Evolutionary conservation across 2,888 invertebrate species (phyloP).

Genomic region (Cactoblastis cactorum): DNA sequence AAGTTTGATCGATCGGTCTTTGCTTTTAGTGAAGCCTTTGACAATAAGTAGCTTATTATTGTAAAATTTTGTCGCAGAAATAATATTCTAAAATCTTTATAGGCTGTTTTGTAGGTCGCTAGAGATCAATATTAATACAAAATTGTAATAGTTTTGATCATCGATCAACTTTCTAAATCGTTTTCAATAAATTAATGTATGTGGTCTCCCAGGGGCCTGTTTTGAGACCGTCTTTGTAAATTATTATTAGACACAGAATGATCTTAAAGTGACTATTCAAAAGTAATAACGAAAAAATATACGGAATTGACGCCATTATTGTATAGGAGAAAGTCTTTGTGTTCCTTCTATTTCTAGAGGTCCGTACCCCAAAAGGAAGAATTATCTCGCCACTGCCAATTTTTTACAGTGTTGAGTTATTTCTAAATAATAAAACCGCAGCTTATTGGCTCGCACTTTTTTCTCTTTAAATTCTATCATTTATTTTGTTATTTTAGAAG

Average conservation of each 20-base stretch:
- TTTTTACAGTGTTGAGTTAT: no score
- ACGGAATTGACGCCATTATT: no score
- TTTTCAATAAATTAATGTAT: not conserved
- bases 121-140: not conserved
- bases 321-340: no score
- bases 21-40: not conserved
- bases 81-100: not conserved
- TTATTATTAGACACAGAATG: not conserved
- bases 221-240: slow-evolving; percentile 8
- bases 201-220: slow-evolving; percentile 4
- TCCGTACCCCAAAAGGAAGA: no score
- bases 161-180: slow-evolving; percentile 5
- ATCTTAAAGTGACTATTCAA: no score
- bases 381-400: no score
- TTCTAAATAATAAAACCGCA: no score
- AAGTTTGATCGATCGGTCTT: slow-evolving; percentile 2
- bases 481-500: no score
- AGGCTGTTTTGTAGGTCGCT: not conserved
- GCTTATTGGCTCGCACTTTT: no score
- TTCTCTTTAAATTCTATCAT: no score
- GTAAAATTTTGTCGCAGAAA: not conserved
- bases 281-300: no score
- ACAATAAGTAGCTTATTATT: not conserved
- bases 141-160: not conserved
- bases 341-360: no score